Percentiles rank a stretch among this genome's conserved stretches.
Conservation (phyloP, 1,140 invertebrate genomes). For the Streblospio benedicti region DNA sequence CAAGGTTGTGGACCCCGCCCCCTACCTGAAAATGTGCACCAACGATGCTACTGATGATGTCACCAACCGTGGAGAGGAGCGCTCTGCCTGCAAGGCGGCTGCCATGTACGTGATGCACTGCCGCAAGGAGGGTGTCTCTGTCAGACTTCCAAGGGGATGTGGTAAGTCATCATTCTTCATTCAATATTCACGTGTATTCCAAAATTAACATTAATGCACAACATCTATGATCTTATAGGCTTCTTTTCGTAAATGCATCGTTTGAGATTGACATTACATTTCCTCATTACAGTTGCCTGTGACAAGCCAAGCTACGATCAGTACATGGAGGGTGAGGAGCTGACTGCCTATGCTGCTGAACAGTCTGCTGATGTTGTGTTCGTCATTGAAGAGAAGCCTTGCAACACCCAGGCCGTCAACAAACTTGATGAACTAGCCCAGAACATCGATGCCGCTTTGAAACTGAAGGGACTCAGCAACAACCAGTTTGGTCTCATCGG, state of each 20-base stretch:
- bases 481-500: slow-evolving; percentile 67
- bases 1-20: slow-evolving; percentile 37
- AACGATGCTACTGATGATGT: slow-evolving; percentile 34
- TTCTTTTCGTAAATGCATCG: too few species aligned
- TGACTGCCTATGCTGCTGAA: slow-evolving; percentile 25
- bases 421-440: slow-evolving; percentile 37
- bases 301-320: too few species aligned
- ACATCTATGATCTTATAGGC: too few species aligned
- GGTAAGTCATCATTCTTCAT: too few species aligned
- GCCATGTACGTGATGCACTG: slow-evolving; percentile 71
- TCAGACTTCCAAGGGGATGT: slow-evolving; percentile 69
- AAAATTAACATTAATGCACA: too few species aligned
- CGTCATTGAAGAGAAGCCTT: slow-evolving; percentile 73
- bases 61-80: slow-evolving; percentile 24
- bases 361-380: slow-evolving; percentile 72
- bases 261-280: too few species aligned
- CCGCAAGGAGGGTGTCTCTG: slow-evolving; percentile 59
- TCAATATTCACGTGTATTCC: too few species aligned
- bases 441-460: slow-evolving; percentile 40
- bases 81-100: slow-evolving; percentile 63
- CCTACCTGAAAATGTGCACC: slow-evolving; percentile 45
- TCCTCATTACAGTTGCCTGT: too few species aligned
- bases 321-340: slow-evolving; percentile 35
- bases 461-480: slow-evolving; percentile 36
- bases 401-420: slow-evolving; percentile 58